A percentile compares a stretch with the other conserved stretches of the same genome.
Conservation (phyloP, 1,140 invertebrate genomes). For the Calliopsis andreniformis region DNA sequence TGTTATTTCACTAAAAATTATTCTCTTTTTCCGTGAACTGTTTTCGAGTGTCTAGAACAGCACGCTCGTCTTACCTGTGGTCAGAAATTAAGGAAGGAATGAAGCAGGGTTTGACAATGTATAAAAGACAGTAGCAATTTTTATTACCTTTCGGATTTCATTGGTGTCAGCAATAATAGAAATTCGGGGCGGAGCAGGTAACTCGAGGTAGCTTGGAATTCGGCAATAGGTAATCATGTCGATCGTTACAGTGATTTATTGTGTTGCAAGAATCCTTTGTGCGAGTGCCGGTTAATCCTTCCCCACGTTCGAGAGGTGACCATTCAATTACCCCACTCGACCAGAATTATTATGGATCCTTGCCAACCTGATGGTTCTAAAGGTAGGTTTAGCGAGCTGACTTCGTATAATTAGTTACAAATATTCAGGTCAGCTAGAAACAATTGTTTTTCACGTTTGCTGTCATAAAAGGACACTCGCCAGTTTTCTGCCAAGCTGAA, state of each 20-base stretch:
- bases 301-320: conserved; percentile 4
- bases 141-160: background rate
- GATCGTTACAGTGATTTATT: conserved; percentile 40
- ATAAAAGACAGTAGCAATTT: conserved; percentile 14
- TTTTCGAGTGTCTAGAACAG: background rate
- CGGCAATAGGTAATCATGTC: conserved; percentile 27
- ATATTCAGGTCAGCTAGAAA: background rate
- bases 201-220: background rate
- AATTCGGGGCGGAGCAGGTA: conserved; percentile 6
- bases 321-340: conserved; percentile 24
- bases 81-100: background rate
- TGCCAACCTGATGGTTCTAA: background rate
- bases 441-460: no score
- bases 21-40: background rate
- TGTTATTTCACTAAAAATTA: background rate
- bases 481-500: background rate
- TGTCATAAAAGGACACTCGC: background rate
- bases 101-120: background rate
- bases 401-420: conserved; percentile 5
- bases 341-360: conserved; percentile 14
- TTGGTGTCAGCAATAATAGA: background rate
- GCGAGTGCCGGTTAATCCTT: conserved; percentile 10
- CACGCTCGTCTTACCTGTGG: background rate
- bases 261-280: conserved; percentile 26
- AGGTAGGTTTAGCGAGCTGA: background rate